phyloP scores from a whole-genome alignment of 2,113 vertebrate genomes.

The Protobothrops mucrosquamatus region DNA sequence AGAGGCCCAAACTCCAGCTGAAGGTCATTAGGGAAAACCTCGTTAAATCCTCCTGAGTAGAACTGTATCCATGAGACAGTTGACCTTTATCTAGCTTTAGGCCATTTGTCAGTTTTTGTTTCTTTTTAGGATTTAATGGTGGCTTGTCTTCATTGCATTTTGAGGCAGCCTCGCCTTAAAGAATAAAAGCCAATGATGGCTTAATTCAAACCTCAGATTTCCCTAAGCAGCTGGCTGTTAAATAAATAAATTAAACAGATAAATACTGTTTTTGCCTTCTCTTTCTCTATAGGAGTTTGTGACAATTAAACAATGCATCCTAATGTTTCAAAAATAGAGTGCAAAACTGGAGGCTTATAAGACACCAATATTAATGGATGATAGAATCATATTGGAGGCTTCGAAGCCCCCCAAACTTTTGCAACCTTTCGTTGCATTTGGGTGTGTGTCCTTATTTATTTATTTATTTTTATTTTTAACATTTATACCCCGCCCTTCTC shows the following conservation, averaged over 20 bases:
- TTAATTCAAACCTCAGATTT: background rate
- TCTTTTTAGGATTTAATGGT: background rate
- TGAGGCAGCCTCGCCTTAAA: background rate
- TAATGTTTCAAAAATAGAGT: background rate
- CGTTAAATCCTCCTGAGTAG: background rate
- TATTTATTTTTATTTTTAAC: no score
- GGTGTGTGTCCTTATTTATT: background rate
- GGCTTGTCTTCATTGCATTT: background rate
- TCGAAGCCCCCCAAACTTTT: background rate
- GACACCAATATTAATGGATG: background rate
- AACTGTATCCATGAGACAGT: background rate
- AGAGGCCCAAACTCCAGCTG: background rate
- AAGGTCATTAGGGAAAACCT: background rate
- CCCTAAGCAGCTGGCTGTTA: background rate
- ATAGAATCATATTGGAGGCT: background rate
- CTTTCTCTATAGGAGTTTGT: background rate
- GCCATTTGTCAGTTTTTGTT: background rate
- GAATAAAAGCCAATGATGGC: background rate
- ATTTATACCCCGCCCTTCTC: no score
- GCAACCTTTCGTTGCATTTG: background rate
- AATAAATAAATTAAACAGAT: no score
- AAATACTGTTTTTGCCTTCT: background rate
- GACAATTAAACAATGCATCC: background rate
- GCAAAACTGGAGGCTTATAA: background rate
- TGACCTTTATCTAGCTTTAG: background rate